A percentile compares a stretch with the other conserved stretches of the same genome.
These are phyloP conservation scores for Mus spicilegus DNA, from an alignment of 2,113 vertebrate species.

Conservation along the genomic window DNA sequence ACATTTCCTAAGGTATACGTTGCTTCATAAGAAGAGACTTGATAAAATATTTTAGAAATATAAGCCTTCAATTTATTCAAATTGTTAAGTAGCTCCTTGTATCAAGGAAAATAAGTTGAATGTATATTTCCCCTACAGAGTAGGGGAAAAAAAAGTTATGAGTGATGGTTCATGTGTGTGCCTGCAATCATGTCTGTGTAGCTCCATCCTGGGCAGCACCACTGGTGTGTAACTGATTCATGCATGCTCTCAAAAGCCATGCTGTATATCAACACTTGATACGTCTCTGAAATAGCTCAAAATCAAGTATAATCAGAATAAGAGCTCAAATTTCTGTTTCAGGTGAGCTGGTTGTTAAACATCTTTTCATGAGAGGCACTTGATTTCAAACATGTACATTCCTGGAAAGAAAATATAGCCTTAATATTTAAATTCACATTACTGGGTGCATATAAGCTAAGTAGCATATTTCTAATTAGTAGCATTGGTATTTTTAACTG, in stretches of 20 bases:
- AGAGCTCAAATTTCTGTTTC: neutral
- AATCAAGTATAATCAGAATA: neutral
- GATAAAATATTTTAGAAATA: neutral
- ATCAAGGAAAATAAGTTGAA: neutral
- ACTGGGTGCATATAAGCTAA: neutral
- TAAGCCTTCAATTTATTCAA: neutral
- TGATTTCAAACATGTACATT: neutral
- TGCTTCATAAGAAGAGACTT: neutral
- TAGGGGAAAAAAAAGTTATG: neutral
- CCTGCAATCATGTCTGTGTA: neutral
- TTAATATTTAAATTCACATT: slow-evolving; percentile 2
- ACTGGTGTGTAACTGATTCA: neutral
- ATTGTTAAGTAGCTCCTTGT: neutral
- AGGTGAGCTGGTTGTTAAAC: neutral
- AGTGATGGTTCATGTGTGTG: neutral
- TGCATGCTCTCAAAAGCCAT: neutral
- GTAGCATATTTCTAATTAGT: neutral
- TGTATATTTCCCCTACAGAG: neutral
- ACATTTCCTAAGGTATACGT: neutral
- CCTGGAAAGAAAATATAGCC: neutral
- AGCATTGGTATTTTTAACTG: neutral
- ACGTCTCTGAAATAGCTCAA: neutral
- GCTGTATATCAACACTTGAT: neutral
- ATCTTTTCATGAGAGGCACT: neutral
- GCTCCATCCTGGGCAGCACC: neutral